Percentiles rank a stretch among this genome's conserved stretches.
Conservation (phyloP, 2,888 invertebrate species). For the Pollenia amentaria region DNA sequence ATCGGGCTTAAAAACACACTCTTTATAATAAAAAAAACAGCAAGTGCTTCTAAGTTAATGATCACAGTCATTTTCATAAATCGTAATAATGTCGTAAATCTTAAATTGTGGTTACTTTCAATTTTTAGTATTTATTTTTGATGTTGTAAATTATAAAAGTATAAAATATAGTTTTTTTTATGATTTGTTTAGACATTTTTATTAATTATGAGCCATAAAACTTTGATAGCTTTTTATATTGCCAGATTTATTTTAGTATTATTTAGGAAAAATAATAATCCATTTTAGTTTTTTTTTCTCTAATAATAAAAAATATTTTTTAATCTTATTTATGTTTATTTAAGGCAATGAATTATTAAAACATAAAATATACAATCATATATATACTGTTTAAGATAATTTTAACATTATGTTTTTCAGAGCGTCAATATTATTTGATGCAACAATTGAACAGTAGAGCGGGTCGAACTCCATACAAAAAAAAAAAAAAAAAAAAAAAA, state of each 20-base stretch:
- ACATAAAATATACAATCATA: background rate
- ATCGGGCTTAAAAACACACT: too few species aligned
- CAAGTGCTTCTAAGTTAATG: slow-evolving; percentile 5
- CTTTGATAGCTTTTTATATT: slow-evolving; percentile 55
- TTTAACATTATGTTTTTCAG: too few species aligned
- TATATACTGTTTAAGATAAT: too few species aligned
- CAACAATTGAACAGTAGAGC: too few species aligned
- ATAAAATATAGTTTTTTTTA: slow-evolving; percentile 50
- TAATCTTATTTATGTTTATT: background rate
- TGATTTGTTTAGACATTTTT: slow-evolving; percentile 67
- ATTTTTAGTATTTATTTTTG: slow-evolving; percentile 33
- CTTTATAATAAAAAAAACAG: background rate
- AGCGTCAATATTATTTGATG: too few species aligned
- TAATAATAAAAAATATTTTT: slow-evolving; percentile 26
- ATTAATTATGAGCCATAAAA: slow-evolving; percentile 71
- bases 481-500: too few species aligned
- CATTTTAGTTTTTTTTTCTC: background rate
- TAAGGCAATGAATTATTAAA: slow-evolving; percentile 24
- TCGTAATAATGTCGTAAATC: slow-evolving; percentile 58
- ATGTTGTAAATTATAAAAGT: slow-evolving; percentile 27
- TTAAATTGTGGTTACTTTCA: slow-evolving; percentile 61
- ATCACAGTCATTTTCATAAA: slow-evolving; percentile 43
- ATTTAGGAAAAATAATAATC: slow-evolving; percentile 32
- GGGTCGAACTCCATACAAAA: too few species aligned
- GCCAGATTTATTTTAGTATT: slow-evolving; percentile 50